Evolutionary conservation across 2,888 invertebrate species (phyloP), one percentile per base, ranked within the genome.

Genomic region (Lysandra bellargus): DNA sequence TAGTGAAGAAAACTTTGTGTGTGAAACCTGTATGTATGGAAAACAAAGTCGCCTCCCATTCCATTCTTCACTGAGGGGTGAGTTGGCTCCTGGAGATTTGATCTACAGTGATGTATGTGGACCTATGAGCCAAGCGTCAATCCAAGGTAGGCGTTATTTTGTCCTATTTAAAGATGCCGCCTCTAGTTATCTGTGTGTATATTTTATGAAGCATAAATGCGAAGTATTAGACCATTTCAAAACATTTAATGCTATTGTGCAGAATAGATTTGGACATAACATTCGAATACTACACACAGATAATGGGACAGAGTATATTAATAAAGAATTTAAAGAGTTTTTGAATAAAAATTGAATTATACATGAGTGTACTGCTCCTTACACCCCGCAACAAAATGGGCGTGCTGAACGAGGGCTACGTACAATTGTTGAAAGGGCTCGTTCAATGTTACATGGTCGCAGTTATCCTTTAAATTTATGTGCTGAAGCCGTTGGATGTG

Each of bases 401-500:
- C 77, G 85, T 40, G 40, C 40, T 40, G 40, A 40, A 40, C 40
- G 40, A 40, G 40, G 4, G 40, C 40, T 40, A 40, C 40, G 40
- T 40, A 40, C 40, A 40, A 40, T 40, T 4, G 40, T 40, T 40
- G 40, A 40, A 40, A 40, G 40, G 40, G 40, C 40, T 40, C 80
- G 83, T 1, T 82, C 85, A 4, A 85, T 86, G 85, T 72, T 86
- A 0, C 81, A 85, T 83, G 84, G 82, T 1, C 69, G 86, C 6
- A 76, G 79, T 49, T 37, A 80, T 4, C 40, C 79, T 60, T 14
- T 78, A 12, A 44, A 79, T 80, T 80, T 80, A 69, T 83, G 73
- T 87, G 87, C 86, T 1, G 87, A 88, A 79, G 88, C 87, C 12
- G 82, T 87, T 1, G 82, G 84, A 33, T 84, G 84, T 30, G 86